phyloP scores from a whole-genome alignment of 2,113 vertebrate genomes.

The Octodon degus region DNA sequence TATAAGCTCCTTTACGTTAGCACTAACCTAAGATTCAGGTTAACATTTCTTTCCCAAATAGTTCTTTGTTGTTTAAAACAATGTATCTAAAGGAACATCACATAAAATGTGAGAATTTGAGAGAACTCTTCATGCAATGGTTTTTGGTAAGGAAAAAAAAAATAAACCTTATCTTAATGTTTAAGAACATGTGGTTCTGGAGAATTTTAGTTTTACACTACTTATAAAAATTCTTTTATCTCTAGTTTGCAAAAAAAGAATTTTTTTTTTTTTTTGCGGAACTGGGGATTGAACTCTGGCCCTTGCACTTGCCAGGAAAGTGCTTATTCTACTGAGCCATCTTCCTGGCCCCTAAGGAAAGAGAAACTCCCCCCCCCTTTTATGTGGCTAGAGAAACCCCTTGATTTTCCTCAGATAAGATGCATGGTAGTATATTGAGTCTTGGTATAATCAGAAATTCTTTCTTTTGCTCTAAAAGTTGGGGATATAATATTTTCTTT shows the following conservation, averaged over 20 bases:
- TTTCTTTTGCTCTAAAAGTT: not conserved
- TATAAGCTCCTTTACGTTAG: not conserved
- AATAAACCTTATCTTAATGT: not conserved
- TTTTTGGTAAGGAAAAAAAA: not conserved
- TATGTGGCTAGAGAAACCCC: conserved; percentile 1
- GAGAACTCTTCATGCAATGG: not conserved
- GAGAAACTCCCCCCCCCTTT: not conserved
- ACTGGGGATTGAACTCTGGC: too few relatives aligned
- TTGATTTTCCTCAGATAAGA: not conserved
- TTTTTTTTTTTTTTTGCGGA: too few relatives aligned
- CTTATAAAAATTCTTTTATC: conserved; percentile 18
- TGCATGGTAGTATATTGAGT: not conserved
- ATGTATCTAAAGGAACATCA: not conserved
- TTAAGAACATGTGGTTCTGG: not conserved
- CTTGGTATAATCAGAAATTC: not conserved
- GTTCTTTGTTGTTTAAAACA: conserved; percentile 30
- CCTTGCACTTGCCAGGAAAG: too few relatives aligned
- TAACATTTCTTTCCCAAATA: conserved; percentile 25
- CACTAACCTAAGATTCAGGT: not conserved
- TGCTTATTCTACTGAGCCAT: too few relatives aligned
- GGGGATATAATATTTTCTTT: conserved; percentile 8
- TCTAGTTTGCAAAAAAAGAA: conserved; percentile 21
- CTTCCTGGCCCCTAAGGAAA: too few relatives aligned
- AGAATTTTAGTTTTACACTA: conserved; percentile 17
- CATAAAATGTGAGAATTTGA: not conserved